A percentile compares a stretch with the other conserved stretches of the same genome.
phyloP scores from a whole-genome alignment of 2,888 invertebrate species.

The Heliconius ethilla region DNA sequence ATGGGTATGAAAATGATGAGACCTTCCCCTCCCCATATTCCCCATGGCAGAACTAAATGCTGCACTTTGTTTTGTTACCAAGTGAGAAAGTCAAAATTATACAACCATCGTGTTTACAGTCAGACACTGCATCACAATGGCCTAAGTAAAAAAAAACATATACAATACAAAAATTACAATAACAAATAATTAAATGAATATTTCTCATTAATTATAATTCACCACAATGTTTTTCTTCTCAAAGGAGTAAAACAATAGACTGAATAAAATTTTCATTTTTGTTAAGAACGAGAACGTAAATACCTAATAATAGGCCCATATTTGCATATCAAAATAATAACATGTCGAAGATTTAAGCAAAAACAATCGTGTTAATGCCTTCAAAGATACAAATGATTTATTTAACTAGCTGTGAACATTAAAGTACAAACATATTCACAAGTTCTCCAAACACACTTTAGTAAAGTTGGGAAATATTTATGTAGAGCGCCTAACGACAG shows the following conservation, averaged over 20 bases:
- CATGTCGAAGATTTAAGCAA: background rate
- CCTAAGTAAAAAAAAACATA: background rate
- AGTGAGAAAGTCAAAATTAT: too few species aligned
- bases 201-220: background rate
- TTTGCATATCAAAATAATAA: slow-evolving; percentile 16
- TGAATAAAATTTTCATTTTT: background rate
- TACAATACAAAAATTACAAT: background rate
- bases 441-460: slow-evolving; percentile 1
- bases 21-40: too few species aligned
- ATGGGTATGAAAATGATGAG: too few species aligned
- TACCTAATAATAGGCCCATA: background rate
- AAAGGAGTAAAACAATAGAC: background rate
- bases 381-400: background rate
- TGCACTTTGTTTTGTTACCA: too few species aligned
- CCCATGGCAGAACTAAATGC: too few species aligned
- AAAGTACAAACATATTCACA: slow-evolving; percentile 8
- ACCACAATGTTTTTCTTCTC: background rate
- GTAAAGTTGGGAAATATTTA: slow-evolving; percentile 3
- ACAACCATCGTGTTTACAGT: background rate
- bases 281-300: background rate
- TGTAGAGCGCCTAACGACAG: slow-evolving; percentile 1
- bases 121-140: too few species aligned
- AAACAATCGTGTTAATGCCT: background rate
- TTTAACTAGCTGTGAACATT: slow-evolving; percentile 10
- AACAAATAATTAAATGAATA: background rate